Percentiles rank a stretch among this genome's conserved stretches.
Evolutionary conservation across 2,113 vertebrate genomes (phyloP).

Genomic region (Menura novaehollandiae): DNA sequence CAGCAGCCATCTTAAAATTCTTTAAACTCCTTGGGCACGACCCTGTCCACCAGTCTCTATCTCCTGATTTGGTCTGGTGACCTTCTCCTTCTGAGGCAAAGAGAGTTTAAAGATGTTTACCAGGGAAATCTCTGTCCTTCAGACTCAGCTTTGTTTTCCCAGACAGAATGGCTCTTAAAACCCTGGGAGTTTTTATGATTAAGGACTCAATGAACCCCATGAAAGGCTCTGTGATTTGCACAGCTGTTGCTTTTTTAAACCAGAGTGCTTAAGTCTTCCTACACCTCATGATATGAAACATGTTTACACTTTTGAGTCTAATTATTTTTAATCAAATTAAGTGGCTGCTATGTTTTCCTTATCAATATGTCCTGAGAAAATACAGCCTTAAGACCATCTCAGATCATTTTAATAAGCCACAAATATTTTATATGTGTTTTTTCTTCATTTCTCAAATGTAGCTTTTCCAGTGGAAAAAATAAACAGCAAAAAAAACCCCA

Average conservation of each 20-base stretch:
- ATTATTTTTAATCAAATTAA: slow-evolving; percentile 32
- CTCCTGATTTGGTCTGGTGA: not conserved
- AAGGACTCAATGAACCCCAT: not conserved
- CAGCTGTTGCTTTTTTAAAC: not conserved
- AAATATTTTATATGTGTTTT: not conserved
- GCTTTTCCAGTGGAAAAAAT: not conserved
- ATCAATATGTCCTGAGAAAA: not conserved
- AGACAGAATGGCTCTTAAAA: slow-evolving; percentile 6
- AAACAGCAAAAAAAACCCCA: not conserved
- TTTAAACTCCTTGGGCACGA: not conserved
- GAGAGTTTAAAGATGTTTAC: not conserved
- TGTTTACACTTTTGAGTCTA: not conserved
- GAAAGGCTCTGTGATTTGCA: not conserved
- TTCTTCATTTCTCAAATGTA: not conserved
- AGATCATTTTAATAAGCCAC: not conserved
- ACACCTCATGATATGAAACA: not conserved
- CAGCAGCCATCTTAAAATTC: not conserved
- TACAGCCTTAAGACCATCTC: not conserved
- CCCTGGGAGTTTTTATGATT: not conserved
- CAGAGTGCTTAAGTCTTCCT: not conserved
- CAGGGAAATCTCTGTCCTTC: not conserved
- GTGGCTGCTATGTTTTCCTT: not conserved
- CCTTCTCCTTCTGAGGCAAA: not conserved
- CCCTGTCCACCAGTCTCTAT: not conserved
- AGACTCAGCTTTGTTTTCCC: slow-evolving; percentile 7